Evolutionary conservation across 2,797 vertebrate species (phyloP), one percentile per base, ranked within the genome.

Genomic region (Pseudochirops corinnae): DNA sequence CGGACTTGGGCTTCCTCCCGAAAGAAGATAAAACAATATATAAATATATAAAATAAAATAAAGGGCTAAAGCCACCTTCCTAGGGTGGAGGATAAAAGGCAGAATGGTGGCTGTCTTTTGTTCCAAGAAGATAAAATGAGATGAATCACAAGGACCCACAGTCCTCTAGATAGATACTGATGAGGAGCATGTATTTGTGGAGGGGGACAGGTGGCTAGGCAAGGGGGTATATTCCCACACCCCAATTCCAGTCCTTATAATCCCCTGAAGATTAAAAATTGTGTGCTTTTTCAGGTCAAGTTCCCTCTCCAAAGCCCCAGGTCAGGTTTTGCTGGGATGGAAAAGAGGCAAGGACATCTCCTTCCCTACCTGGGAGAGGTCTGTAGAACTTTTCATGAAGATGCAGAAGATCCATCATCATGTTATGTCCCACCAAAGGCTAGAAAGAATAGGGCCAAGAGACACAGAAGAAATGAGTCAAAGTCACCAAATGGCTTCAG

Each of bases 341-440:
- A 5, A 46, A 90, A 4, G 9, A 11, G 31, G 46, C 10, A 13
- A 2, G 0, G 5, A 3, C 0, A 2, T 26, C 55, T 0, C 0
- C 0, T 7, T 0, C 52, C 92, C 95, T 98, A 99, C 99, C 99
- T 98, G 99, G 99, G 58, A 99, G 98, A 0, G 98, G 98, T 13
- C 96, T 96, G 98, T 98, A 99, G 98, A 99, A 98, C 97, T 98
- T 99, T 90, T 99, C 98, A 0, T 99, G 98, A n/a, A 99, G 98
- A 39, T 99, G 98, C 95, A 99, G 97, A 62, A 99, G 98, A 60
- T 99, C 99, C 98, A 98, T 97, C 87, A 99, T 94, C 99, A 99
- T 99, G 39, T 99, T 99, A 46, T 99, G 99, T 95, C 99, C 99
- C 95, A 99, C 98, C 50, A 99, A 67, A 2, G 98, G 99, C 99